Base-by-base conservation (phyloP, 1,140 invertebrate genomes). In the Macrostomum lignano region DNA sequence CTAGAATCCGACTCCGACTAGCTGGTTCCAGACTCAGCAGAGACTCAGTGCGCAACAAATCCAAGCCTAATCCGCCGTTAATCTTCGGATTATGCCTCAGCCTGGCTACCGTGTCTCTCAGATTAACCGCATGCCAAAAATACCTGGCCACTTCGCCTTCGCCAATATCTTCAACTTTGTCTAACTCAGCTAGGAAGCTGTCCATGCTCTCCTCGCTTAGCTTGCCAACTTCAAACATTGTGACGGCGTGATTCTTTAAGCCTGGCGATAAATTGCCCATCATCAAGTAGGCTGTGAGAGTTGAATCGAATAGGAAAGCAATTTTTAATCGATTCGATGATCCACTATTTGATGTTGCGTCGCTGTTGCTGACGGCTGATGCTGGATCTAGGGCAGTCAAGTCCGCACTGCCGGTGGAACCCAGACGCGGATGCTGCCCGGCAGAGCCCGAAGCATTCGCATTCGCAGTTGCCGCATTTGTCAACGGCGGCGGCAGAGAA, bases 141-240 rank as follows among this genome's bases (percentile, higher is more conserved):
- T 88, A 91, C 19, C 81, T 58, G 13, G 74, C 67, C 2, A 79
- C 82, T 59, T 93, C 82, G 1, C 79, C 79, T 55, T 91, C 82
- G 14, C 72, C 67, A 38, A 69, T 67, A 37, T 65, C 63, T 30
- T 66, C 62, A 10, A 65, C 75, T 59, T 86, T 79, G 55, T 81
- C 74, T 34, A 93, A 59, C 58, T 91, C 82, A 42, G 66, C 58
- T 25, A 91, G 53, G 50, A 93, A 74, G 48, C 73, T 78, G 46
- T 82, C 77, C 38, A 91, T 55, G 36, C 74, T 74, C 59, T 93
- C 82, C 53, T 88, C 79, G 42, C 74, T 71, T 25, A 93, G 53
- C 56, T 91, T 91, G 3, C 82, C 82, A 13, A 86, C 81, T 64
- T 93, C 82, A 58, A 91, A 93, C 69, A 91, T 74, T 5, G 82